Conservation (phyloP, 2,888 invertebrate species). For the Axea sp. region DNA sequence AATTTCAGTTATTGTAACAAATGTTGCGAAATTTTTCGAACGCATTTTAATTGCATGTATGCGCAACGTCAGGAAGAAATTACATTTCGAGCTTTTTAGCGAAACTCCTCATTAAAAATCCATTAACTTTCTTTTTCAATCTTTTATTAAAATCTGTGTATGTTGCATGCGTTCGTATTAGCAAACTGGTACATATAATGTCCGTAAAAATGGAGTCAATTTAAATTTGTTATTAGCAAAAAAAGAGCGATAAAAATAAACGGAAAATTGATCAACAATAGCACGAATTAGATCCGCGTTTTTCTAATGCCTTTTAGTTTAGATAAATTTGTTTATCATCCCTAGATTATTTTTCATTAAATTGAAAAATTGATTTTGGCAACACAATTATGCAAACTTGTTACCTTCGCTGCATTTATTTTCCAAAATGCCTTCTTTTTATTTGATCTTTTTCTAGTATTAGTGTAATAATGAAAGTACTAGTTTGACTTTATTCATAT, state of each 20-base stretch:
- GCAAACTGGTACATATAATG: too few species aligned
- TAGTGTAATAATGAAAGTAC: too few species aligned
- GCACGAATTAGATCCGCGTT: not conserved
- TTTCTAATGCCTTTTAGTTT: too few species aligned
- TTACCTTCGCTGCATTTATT: too few species aligned
- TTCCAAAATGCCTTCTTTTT: too few species aligned
- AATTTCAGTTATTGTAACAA: conserved; percentile 1
- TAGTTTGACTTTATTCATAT: too few species aligned
- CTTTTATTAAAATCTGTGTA: conserved; percentile 9
- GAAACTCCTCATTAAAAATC: conserved; percentile 37
- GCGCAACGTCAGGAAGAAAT: too few species aligned
- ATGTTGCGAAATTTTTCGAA: conserved; percentile 6
- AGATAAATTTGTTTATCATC: too few species aligned
- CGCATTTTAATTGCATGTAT: not conserved
- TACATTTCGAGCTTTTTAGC: conserved; percentile 31
- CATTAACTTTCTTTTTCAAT: conserved; percentile 36
- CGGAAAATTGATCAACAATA: not conserved
- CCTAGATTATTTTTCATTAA: too few species aligned
- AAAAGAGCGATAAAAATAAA: not conserved
- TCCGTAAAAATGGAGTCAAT: conserved; percentile 7
- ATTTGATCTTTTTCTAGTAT: too few species aligned
- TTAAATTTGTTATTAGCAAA: conserved; percentile 5
- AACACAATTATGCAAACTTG: too few species aligned
- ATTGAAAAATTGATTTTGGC: too few species aligned
- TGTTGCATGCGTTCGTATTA: not conserved